Base-by-base conservation (phyloP, 2,797 vertebrate genomes). In the Anolis apletophallus region DNA sequence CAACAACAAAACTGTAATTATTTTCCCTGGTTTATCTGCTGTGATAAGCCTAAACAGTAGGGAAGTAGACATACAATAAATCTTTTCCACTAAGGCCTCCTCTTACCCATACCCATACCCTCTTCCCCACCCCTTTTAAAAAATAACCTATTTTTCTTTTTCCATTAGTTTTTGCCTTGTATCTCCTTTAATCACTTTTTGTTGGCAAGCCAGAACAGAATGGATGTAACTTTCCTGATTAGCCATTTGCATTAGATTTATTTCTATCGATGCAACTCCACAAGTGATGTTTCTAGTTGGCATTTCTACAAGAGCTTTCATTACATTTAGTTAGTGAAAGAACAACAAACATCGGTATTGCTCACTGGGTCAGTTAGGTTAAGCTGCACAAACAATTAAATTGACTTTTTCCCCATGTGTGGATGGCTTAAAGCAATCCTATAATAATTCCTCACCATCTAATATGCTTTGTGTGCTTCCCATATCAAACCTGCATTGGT, bases 1-100 rank as follows among this genome's bases (percentile, higher is more conserved):
- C 26, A 29, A 64, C 46, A 29, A 64, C 61, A 12, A 50, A 3
- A 36, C n/a, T 34, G 55, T 84, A 76, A 69, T 88, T 88, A 81
- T 85, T 81, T 85, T 76, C 46, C 54, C 14, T 77, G 74, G 23
- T n/a, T 79, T 72, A 52, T 83, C 68, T 73, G 16, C 46, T 87
- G 34, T 79, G 67, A 84, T 34, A 52, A 72, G 80, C 50, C 75
- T 71, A 40, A 21, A 79, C 50, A 64, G 36, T 68, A 76, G 19
- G 23, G 61, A 10, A 57, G 32, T 68, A 54, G 54, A 50, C 36
- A 9, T 40, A 54, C 17, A 54, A 1, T 61, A 87, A 40, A 50
- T 52, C 55, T 83, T 77, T 81, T 26, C 32, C 57, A 29, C 34
- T 52, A 34, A n/a, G 12, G 23, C n/a, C 17, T 19, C 36, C 2